A percentile compares a stretch with the other conserved stretches of the same genome.
Conservation (phyloP, 2,888 invertebrate genomes). For the Eucriotettix oculatus region DNA sequence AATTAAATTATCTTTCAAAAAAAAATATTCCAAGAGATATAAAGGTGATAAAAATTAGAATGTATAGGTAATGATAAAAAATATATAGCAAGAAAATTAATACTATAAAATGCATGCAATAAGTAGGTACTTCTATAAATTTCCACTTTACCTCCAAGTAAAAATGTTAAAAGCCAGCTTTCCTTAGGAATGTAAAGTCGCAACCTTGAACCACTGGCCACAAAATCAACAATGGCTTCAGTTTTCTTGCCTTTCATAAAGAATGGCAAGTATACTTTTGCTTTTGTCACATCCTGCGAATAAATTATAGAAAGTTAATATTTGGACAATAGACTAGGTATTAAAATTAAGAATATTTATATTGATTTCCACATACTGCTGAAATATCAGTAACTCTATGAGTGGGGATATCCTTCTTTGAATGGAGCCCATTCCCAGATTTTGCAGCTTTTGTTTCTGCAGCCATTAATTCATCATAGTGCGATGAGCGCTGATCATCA, state of each 20-base stretch:
- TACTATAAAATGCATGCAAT: no score
- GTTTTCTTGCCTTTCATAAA: slow-evolving; percentile 79
- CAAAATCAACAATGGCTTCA: slow-evolving; percentile 91
- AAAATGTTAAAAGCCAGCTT: slow-evolving; percentile 85
- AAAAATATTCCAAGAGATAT: no score
- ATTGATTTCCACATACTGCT: slow-evolving; percentile 24
- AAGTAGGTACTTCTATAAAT: no score
- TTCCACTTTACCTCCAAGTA: slow-evolving; percentile 47
- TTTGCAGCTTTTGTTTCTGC: slow-evolving; percentile 90
- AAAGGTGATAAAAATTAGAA: no score
- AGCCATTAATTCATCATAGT: slow-evolving; percentile 79
- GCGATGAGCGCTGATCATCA: slow-evolving; percentile 87
- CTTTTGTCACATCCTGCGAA: slow-evolving; percentile 56
- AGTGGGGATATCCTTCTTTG: slow-evolving; percentile 63
- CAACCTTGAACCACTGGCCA: slow-evolving; percentile 88
- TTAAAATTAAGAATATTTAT: not conserved
- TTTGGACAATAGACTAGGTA: not conserved
- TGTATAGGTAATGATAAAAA: no score
- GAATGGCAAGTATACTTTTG: slow-evolving; percentile 85
- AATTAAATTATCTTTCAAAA: no score
- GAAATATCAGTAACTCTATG: slow-evolving; percentile 81
- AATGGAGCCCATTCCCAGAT: slow-evolving; percentile 63
- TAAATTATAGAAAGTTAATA: slow-evolving; percentile 17
- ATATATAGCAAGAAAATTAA: no score
- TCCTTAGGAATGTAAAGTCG: slow-evolving; percentile 88